Evolutionary conservation across 2,113 vertebrate species (phyloP), one percentile per base, ranked within the genome.

Genomic region (Dendrocopos noguchii): DNA sequence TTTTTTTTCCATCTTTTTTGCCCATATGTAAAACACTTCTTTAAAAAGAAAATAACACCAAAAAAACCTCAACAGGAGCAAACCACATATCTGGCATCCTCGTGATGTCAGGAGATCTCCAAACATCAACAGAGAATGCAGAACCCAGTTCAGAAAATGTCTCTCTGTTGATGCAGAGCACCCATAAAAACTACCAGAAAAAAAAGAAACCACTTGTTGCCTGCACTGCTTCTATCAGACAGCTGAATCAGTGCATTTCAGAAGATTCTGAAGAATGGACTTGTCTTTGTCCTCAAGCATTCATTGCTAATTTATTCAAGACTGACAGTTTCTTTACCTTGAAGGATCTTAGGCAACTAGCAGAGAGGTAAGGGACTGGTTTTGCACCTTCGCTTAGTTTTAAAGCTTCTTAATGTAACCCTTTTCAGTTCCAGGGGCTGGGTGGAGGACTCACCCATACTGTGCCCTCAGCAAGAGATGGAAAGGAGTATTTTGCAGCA

Each of bases 31-130:
- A 91, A 95, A 92, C 82, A 53, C 79, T 96, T 90, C 55, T 4
- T 10, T 25, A 53, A 74, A 83, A 42, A 53, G 73, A 64, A 73
- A 44, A 9, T 1, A 20, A 39, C 65, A 84, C 78, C 20, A 60
- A 88, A 90, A 94, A 91, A 36, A 94, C 24, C 50, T 53, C 84
- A 76, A 27, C 65, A 75, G 80, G 76, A 93, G 18, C 83, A 94
- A 96, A 96, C 95, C 95, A 64, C 89, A 75, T 92, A 89, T 89
- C 93, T 96, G 96, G 92, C 96, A 93, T 95, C 79, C 82, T 93
- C 81, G 19, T 89, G 91, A 92, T 87, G 87, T 93, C 89, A 85
- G 92, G 88, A 91, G 89, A 87, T 92, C 65, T 96, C 96, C 28
- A 95, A 93, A 89, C 94, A 85, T 91, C 81, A 61, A n/a, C 42